Evolutionary conservation across 2,113 vertebrate genomes (phyloP).

Genomic region (Dipodomys spectabilis): DNA sequence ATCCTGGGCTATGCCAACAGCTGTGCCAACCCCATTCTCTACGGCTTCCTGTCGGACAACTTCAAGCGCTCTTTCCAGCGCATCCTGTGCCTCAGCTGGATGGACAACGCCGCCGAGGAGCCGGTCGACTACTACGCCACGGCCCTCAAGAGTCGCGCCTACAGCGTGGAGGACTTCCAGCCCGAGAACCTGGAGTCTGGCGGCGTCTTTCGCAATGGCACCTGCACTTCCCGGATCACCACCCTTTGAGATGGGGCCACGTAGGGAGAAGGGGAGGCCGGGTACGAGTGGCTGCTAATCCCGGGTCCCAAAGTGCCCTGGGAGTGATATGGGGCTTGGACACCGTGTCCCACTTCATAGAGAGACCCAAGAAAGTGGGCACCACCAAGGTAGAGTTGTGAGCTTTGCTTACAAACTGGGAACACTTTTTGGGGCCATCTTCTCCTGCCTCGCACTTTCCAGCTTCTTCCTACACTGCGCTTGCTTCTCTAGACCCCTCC

Average conservation of each 20-base stretch:
- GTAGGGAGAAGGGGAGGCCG: not conserved
- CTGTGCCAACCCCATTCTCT: constrained; percentile 95
- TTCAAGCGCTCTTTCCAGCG: constrained; percentile 95
- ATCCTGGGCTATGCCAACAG: constrained; percentile 95
- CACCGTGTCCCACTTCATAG: fast-evolving
- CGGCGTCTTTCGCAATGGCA: constrained; percentile 91
- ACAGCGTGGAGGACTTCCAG: constrained; percentile 93
- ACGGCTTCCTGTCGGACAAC: constrained; percentile 95
- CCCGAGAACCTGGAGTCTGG: constrained; percentile 91
- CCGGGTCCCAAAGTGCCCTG: not conserved
- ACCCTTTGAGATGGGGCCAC: constrained; percentile 84
- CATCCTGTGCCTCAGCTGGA: constrained; percentile 94
- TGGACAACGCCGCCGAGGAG: constrained; percentile 93
- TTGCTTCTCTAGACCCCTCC: not conserved
- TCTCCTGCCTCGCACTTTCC: not conserved
- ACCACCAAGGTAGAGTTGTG: not conserved
- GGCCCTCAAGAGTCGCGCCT: constrained; percentile 93
- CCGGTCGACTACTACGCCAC: constrained; percentile 95
- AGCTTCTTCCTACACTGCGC: not conserved
- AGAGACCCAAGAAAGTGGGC: not conserved
- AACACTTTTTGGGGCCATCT: not conserved
- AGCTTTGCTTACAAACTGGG: not conserved
- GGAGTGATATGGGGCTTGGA: not conserved
- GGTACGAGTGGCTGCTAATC: not conserved
- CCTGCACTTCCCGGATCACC: constrained; percentile 92